phyloP scores from a whole-genome alignment of 1,140 invertebrate species.

The Leptopilina boulardi region DNA sequence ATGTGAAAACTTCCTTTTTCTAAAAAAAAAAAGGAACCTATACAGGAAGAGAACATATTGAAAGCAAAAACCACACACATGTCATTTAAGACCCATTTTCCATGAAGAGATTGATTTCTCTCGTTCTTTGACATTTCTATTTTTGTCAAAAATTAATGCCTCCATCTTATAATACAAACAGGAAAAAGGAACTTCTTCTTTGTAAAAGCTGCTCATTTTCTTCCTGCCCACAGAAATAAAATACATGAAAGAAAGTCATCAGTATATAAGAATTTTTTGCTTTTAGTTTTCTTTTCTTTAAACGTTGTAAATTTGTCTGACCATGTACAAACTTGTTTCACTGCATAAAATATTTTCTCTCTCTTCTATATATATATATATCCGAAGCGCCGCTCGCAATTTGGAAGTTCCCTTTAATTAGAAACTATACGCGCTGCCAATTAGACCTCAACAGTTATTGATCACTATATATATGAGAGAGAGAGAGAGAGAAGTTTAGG shows the following conservation, averaged over 20 bases:
- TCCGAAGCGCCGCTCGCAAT: constrained; percentile 8
- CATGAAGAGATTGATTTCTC: background rate
- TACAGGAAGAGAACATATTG: no score
- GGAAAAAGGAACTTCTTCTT: background rate
- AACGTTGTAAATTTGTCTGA: constrained; percentile 20
- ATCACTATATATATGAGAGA: no score
- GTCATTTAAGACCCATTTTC: background rate
- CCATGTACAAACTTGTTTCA: constrained; percentile 12
- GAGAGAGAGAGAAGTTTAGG: constrained; percentile 13
- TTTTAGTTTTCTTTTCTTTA: background rate
- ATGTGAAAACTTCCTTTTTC: no score
- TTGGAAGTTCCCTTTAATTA: constrained; percentile 18
- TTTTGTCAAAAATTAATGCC: background rate
- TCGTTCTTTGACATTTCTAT: no score
- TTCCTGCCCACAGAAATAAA: no score
- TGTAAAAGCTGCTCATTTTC: background rate
- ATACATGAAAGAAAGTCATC: background rate
- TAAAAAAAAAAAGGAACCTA: no score
- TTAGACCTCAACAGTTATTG: constrained; percentile 16
- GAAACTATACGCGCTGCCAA: constrained; percentile 27
- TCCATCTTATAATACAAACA: no score
- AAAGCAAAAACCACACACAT: background rate
- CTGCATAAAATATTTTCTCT: constrained; percentile 28
- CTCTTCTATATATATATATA: no score
- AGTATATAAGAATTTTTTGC: background rate